Percentiles rank a stretch among this genome's conserved stretches.
Conservation (phyloP, 2,888 invertebrate genomes). For the Thumatha senex region DNA sequence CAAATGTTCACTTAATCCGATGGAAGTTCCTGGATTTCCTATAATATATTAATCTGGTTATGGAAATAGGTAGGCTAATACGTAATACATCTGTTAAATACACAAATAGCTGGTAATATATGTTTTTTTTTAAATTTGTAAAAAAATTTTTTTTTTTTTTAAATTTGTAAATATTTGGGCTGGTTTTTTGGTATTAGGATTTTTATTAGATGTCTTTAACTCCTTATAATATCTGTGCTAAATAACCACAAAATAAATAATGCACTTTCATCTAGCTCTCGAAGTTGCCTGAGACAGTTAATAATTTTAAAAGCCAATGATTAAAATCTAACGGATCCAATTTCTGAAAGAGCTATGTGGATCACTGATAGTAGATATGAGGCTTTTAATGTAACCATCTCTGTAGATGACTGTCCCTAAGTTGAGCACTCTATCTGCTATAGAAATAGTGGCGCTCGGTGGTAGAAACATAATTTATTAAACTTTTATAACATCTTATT, state of each 20-base stretch:
- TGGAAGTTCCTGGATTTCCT: slow-evolving; percentile 34
- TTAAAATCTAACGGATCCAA: slow-evolving; percentile 59
- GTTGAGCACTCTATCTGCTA: no score
- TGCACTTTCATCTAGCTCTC: no score
- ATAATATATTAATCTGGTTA: neutral
- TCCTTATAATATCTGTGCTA: no score
- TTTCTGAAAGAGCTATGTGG: slow-evolving; percentile 55
- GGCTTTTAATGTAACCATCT: neutral
- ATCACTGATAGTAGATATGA: slow-evolving; percentile 26
- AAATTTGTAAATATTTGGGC: neutral
- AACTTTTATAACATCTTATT: no score
- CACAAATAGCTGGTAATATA: neutral
- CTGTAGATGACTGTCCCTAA: no score
- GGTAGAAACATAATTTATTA: no score
- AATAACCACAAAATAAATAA: no score
- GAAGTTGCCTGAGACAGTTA: no score
- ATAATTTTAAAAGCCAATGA: no score
- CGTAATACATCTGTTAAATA: slow-evolving; percentile 8
- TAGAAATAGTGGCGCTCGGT: no score
- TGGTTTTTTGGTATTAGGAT: no score
- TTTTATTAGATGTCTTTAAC: no score
- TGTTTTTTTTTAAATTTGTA: neutral
- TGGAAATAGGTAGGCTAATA: neutral
- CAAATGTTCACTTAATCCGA: slow-evolving; percentile 55
- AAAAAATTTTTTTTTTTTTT: neutral